phyloP scores from a whole-genome alignment of 1,140 invertebrate species.

The Diuraphis noxia region DNA sequence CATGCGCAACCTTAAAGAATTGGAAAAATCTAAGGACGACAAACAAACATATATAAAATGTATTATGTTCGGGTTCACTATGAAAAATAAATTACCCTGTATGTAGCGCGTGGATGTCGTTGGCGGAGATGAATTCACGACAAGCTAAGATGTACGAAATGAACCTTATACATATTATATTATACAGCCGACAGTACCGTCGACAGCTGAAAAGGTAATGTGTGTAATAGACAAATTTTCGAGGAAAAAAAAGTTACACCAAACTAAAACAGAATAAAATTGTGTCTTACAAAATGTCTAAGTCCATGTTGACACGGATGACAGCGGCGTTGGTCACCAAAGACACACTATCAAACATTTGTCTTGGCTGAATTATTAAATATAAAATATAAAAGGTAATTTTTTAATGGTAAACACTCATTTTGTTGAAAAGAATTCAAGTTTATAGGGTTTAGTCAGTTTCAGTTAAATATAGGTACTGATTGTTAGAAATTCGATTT shows the following conservation, averaged over 20 bases:
- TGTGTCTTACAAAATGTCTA: not conserved
- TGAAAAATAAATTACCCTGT: conserved; percentile 2
- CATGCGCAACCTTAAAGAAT: not conserved
- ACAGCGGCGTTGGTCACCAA: not conserved
- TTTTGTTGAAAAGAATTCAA: not conserved
- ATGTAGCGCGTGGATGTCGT: not conserved
- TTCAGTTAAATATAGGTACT: too few relatives aligned
- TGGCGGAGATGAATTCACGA: not conserved
- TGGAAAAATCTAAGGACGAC: not conserved
- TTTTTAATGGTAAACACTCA: not conserved
- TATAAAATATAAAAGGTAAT: not conserved
- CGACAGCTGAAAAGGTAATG: not conserved
- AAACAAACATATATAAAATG: not conserved
- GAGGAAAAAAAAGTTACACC: not conserved
- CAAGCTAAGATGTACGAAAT: not conserved
- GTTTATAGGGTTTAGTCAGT: too few relatives aligned
- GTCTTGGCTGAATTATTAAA: not conserved
- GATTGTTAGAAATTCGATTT: too few relatives aligned
- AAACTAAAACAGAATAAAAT: not conserved
- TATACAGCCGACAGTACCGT: not conserved
- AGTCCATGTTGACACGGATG: not conserved
- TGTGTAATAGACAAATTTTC: not conserved
- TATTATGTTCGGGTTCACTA: not conserved
- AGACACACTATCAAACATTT: not conserved
- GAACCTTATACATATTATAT: not conserved